phyloP scores from a whole-genome alignment of 2,888 invertebrate genomes.

The Drosophila borealis region DNA sequence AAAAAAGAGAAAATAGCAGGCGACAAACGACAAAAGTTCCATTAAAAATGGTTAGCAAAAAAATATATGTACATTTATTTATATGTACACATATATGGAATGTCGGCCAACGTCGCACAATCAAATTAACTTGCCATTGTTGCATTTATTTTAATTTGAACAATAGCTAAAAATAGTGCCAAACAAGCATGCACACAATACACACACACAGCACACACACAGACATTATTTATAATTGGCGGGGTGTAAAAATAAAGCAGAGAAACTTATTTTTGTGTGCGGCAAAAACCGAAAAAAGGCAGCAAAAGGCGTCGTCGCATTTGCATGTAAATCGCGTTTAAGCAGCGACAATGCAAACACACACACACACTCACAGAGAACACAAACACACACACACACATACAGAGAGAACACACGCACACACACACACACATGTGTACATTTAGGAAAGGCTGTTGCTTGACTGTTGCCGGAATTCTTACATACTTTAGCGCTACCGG shows the following conservation, averaged over 20 bases:
- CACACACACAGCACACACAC: constrained; percentile 24
- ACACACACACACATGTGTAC: constrained; percentile 10
- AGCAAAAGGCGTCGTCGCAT: constrained; percentile 60
- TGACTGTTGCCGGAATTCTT: constrained; percentile 75
- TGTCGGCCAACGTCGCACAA: constrained; percentile 45
- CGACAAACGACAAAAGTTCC: constrained; percentile 43
- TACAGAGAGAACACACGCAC: background rate
- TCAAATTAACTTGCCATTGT: constrained; percentile 76
- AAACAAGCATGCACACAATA: constrained; percentile 45
- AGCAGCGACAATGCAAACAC: constrained; percentile 61
- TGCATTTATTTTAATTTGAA: constrained; percentile 76
- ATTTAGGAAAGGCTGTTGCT: constrained; percentile 55
- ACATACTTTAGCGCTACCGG: constrained; percentile 66
- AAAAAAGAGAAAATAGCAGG: constrained; percentile 18
- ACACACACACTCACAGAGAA: constrained; percentile 17
- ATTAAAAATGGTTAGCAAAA: constrained; percentile 48
- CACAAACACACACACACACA: constrained; percentile 13
- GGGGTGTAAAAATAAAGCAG: constrained; percentile 75
- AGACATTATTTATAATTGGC: constrained; percentile 73
- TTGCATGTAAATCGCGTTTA: constrained; percentile 76
- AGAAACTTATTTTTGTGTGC: constrained; percentile 68
- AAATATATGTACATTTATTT: constrained; percentile 9
- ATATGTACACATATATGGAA: constrained; percentile 14
- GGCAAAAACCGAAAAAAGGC: constrained; percentile 49
- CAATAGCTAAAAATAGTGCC: constrained; percentile 73